Evolutionary conservation across 1,140 invertebrate species (phyloP), one percentile per base, ranked within the genome.

Genomic region (Bombus confusus): DNA sequence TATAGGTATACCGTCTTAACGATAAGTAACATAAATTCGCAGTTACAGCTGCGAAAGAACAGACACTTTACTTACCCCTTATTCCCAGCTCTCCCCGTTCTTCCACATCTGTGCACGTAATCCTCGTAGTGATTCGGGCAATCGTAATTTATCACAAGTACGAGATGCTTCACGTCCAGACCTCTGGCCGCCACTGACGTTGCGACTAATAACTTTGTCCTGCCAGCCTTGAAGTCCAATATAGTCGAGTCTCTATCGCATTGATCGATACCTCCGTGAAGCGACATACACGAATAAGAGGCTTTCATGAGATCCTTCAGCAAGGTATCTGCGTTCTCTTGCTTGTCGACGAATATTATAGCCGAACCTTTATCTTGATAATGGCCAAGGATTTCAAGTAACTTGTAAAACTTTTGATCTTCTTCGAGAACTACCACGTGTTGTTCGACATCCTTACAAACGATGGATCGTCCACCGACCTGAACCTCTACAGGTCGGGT

Each of bases 51-150:
- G 15, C 3, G 5, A 13, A 13, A 0, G 4, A 15, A 9, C 3
- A n/a, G 73, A 78, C 0, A 22, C n/a, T n/a, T n/a, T n/a, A 28
- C 25, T 83, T 85, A 94, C 34, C 99, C 99, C 95, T 99, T 99
- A 93, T 99, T 99, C 8, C 99, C 99, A 41, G 99, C 99, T 73
- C 99, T 96, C 3, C 98, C 98, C 0, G 98, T 98, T 72, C 98
- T 96, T 68, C 99, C 99, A 95, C 99, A 99, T 92, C 99, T 95
- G 94, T 99, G 99, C 18, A 99, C 99, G 95, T 99, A 99, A 95
- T 99, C 99, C 95, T 99, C 99, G 94, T 99, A 99, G 95, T 99
- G 99, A 96, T 99, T 99, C 0, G 99, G 99, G 94, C 99, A 99
- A 95, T 99, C 99, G 95, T 99, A 99, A 95, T 99, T 99, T 1